Base-by-base conservation (phyloP, 2,113 vertebrate genomes). In the Quiscalus mexicanus region DNA sequence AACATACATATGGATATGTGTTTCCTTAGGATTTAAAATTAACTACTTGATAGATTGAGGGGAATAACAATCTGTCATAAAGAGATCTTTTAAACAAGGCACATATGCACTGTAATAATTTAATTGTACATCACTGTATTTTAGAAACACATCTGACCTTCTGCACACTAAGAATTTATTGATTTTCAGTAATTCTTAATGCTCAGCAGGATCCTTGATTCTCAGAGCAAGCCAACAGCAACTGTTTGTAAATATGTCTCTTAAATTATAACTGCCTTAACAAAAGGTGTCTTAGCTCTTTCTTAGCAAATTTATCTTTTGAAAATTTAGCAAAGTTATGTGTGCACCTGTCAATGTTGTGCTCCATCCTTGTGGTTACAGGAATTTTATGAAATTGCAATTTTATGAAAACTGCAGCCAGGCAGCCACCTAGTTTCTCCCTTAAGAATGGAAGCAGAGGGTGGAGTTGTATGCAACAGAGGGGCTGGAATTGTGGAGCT, bases 21-120 rank as follows among this genome's bases (percentile, higher is more conserved):
- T 88, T 98, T 97, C 93, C 55, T 94, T 80, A 80, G 62, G 91
- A 95, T 96, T 96, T 92, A 90, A 97, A 97, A 95, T 94, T 95
- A 96, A 97, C 94, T 84, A 71, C 83, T 63, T 97, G 81, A 94
- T 96, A 95, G 89, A 84, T 73, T 41, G 80, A 95, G 50, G 53
- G 91, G 80, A 82, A 95, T 64, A 97, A 90, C 67, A 94, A 97
- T 91, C 73, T 74, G 68, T 92, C 10, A 2, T 90, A 89, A 95
- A 96, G 90, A 87, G 56, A 89, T 90, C 50, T 84, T 95, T 97
- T 92, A 91, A 96, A 89, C 37, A 93, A 82, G 60, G 83, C 80
- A 83, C 65, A 87, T 89, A 96, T 84, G 83, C 79, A 94, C 88
- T 84, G 52, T 84, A 94, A 94, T 87, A 80, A 65, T 90, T 94